These are phyloP conservation scores for Adelphocoris suturalis DNA, from an alignment of 2,888 invertebrate genomes.

Conservation along the genomic window DNA sequence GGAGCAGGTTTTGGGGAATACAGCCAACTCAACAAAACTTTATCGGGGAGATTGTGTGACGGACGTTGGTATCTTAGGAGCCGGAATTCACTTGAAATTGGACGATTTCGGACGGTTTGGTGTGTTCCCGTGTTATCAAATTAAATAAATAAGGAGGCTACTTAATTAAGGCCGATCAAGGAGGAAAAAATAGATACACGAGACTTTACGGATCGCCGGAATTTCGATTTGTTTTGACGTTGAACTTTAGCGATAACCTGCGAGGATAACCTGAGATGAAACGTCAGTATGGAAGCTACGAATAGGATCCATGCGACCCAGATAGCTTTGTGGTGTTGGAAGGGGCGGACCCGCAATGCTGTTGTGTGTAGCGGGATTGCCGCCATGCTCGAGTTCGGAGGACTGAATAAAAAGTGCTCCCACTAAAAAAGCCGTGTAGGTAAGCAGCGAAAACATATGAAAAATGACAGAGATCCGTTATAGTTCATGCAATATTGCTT, in stretches of 20 bases:
- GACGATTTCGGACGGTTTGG: neutral
- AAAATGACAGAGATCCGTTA: too few relatives aligned
- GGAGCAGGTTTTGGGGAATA: neutral
- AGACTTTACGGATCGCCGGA: neutral
- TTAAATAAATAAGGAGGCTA: neutral
- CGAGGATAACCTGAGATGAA: neutral
- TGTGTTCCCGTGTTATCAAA: neutral
- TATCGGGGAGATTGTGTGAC: neutral
- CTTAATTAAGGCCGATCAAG: neutral
- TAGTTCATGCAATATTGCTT: too few relatives aligned
- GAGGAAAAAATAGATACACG: neutral
- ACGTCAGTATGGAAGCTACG: conserved; percentile 9
- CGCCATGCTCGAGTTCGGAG: neutral
- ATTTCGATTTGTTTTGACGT: conserved; percentile 39
- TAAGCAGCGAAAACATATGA: too few relatives aligned
- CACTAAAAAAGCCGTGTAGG: too few relatives aligned
- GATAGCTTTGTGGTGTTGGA: neutral
- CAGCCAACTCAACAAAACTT: neutral
- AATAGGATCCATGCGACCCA: neutral
- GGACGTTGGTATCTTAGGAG: neutral
- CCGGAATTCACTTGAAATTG: neutral
- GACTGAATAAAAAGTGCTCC: too few relatives aligned
- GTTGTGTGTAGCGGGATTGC: neutral
- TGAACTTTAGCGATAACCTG: conserved; percentile 2
- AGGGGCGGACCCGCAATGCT: neutral